A percentile compares a stretch with the other conserved stretches of the same genome.
These are phyloP conservation scores for Actinopyga echinites DNA, from an alignment of 53 echinoderm and acorn worm species.

Conservation along the genomic window DNA sequence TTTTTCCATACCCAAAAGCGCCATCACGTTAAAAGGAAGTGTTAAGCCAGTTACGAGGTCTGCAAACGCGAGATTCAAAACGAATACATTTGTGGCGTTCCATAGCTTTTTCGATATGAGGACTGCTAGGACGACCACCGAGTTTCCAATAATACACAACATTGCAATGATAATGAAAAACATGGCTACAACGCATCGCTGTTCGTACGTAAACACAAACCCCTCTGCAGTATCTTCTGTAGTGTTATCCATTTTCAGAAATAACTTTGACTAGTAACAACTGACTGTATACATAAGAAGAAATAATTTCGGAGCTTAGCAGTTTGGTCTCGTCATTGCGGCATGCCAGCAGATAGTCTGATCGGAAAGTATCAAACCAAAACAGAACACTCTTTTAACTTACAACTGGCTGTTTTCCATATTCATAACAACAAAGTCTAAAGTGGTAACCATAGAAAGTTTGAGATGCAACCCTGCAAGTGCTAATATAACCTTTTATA, in stretches of 20 bases:
- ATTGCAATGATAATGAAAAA: conserved; percentile 46
- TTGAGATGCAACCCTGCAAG: too few species aligned
- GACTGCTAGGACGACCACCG: conserved; percentile 63
- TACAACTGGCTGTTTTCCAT: too few species aligned
- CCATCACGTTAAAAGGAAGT: conserved; percentile 48
- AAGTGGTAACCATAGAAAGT: too few species aligned
- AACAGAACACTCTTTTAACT: too few species aligned
- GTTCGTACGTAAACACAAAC: conserved; percentile 48
- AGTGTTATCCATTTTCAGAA: conserved; percentile 5
- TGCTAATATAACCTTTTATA: too few species aligned
- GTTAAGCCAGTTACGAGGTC: conserved; percentile 59
- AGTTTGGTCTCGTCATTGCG: too few species aligned
- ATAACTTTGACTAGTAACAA: not conserved
- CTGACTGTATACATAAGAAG: too few species aligned
- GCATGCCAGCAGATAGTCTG: too few species aligned
- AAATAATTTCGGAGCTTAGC: too few species aligned
- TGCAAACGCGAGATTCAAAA: conserved; percentile 62
- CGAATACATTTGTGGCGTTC: conserved; percentile 67
- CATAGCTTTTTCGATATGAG: conserved; percentile 59
- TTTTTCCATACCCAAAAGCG: conserved; percentile 31
- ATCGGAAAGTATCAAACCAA: too few species aligned
- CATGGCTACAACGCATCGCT: conserved; percentile 52
- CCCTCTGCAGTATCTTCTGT: not conserved
- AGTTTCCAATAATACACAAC: conserved; percentile 57
- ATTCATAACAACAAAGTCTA: too few species aligned